Evolutionary conservation across 2,113 vertebrate genomes (phyloP).

Genomic region (Proteles cristata): DNA sequence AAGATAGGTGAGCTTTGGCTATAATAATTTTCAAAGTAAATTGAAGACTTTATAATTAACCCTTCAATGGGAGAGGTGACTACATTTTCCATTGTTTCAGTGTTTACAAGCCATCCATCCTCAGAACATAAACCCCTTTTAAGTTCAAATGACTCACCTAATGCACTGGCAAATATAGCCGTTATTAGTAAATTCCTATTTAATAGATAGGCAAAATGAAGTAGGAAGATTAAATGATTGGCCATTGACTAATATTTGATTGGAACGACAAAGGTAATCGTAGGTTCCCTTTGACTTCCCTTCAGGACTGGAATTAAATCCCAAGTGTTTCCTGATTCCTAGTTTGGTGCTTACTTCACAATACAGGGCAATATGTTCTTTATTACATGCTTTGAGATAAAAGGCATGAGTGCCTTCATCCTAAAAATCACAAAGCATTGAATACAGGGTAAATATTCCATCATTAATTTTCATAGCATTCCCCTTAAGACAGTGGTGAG

Average conservation of each 20-base stretch:
- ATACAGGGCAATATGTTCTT: background rate
- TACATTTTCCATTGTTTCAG: background rate
- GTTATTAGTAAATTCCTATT: constrained; percentile 71
- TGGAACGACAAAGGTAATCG: constrained; percentile 70
- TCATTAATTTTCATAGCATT: background rate
- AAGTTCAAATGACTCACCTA: constrained; percentile 27
- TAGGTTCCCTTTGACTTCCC: constrained; percentile 69
- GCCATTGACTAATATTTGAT: constrained; percentile 70
- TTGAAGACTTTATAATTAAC: constrained; percentile 29
- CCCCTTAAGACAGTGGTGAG: background rate
- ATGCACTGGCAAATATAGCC: constrained; percentile 34
- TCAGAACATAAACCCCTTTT: constrained; percentile 29
- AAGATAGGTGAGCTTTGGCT: background rate
- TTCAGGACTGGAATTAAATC: constrained; percentile 72
- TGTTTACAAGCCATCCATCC: background rate
- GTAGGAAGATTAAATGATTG: constrained; percentile 71
- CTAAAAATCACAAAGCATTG: background rate
- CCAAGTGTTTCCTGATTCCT: constrained; percentile 45
- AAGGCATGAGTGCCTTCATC: background rate
- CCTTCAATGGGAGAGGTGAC: background rate
- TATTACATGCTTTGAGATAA: constrained; percentile 24
- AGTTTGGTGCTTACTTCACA: background rate
- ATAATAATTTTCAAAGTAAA: constrained; percentile 46
- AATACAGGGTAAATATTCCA: background rate
- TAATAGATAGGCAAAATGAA: constrained; percentile 76